Evolutionary conservation across 1,140 invertebrate genomes (phyloP).

Genomic region (Battus philenor): DNA sequence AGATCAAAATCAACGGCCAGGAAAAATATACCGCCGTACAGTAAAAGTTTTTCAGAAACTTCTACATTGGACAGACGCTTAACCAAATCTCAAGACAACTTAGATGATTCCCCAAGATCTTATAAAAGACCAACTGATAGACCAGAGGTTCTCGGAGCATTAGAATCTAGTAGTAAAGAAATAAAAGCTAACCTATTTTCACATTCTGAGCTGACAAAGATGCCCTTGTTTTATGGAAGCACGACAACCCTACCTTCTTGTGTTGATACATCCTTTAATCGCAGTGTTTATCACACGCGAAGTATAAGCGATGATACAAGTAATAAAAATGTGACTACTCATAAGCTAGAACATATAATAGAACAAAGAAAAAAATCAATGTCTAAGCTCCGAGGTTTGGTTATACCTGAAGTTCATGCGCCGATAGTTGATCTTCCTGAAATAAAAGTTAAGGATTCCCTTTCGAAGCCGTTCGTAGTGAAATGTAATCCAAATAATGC

Average conservation of each 20-base stretch:
- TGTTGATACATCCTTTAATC: conserved; percentile 36
- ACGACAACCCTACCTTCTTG: conserved; percentile 52
- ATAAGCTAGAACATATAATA: conserved; percentile 80
- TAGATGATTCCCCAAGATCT: conserved; percentile 58
- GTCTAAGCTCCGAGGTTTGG: conserved; percentile 88
- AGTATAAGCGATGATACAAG: conserved; percentile 67
- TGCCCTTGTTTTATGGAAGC: conserved; percentile 66
- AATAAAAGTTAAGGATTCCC: conserved; percentile 82
- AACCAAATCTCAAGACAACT: conserved; percentile 67
- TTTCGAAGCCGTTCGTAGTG: conserved; percentile 47
- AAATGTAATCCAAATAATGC: conserved; percentile 39
- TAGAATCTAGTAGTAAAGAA: conserved; percentile 36
- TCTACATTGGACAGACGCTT: conserved; percentile 60
- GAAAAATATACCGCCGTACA: conserved; percentile 47
- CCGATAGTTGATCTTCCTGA: conserved; percentile 81
- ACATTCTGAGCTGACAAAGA: conserved; percentile 36
- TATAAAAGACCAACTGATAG: conserved; percentile 57
- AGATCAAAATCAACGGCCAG: conserved; percentile 50
- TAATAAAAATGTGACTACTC: conserved; percentile 56
- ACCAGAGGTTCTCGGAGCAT: conserved; percentile 57
- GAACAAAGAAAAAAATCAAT: conserved; percentile 88
- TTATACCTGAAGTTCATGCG: conserved; percentile 86
- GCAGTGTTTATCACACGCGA: conserved; percentile 47
- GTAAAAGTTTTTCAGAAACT: conserved; percentile 48
- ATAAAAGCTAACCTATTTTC: conserved; percentile 32